Evolutionary conservation across 2,888 invertebrate species (phyloP).

Genomic region (Tipula vernalis): DNA sequence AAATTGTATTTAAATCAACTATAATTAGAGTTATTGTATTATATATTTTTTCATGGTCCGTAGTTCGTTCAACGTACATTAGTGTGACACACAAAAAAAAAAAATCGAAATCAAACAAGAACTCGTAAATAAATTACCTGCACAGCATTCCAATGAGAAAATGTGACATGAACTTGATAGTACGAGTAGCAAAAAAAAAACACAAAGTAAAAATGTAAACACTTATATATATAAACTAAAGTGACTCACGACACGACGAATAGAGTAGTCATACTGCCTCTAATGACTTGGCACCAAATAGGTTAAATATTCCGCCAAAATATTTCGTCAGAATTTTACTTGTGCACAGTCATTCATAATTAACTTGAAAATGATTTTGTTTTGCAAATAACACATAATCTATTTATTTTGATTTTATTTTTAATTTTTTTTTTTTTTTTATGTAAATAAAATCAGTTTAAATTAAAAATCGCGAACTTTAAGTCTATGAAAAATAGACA

Average conservation of each 20-base stretch:
- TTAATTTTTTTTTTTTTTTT: not conserved
- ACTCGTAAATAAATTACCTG: not conserved
- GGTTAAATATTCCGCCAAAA: not conserved
- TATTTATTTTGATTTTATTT: not conserved
- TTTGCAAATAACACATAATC: too few relatives aligned
- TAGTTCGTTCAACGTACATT: too few relatives aligned
- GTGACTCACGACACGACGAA: not conserved
- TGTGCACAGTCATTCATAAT: not conserved
- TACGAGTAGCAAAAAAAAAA: not conserved
- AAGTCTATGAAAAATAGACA: not conserved
- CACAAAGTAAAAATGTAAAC: not conserved
- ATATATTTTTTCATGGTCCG: too few relatives aligned
- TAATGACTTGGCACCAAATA: not conserved
- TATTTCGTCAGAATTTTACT: not conserved
- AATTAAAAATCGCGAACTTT: not conserved
- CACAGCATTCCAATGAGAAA: not conserved
- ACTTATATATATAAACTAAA: not conserved
- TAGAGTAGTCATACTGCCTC: not conserved
- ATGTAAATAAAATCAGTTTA: not conserved
- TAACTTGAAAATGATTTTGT: not conserved
- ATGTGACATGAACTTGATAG: not conserved
- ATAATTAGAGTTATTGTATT: too few relatives aligned
- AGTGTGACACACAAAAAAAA: too few relatives aligned
- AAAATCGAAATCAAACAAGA: not conserved
- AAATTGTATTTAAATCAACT: too few relatives aligned